Percentiles rank a stretch among this genome's conserved stretches.
These are phyloP conservation scores for Platycnemis pennipes DNA, from an alignment of 2,888 invertebrate genomes.

Conservation along the genomic window DNA sequence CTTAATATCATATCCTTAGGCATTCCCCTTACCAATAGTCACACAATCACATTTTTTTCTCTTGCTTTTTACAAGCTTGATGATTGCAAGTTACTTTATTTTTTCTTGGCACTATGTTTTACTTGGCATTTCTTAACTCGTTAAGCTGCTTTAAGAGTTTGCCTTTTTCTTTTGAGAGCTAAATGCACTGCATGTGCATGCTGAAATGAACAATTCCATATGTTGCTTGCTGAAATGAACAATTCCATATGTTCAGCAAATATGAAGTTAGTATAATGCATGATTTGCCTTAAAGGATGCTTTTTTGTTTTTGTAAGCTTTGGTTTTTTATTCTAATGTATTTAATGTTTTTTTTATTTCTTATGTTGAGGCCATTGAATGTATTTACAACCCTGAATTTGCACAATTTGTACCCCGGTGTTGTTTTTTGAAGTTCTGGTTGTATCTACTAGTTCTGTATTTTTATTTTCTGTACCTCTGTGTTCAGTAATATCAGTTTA, in stretches of 20 bases:
- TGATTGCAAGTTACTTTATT: background rate
- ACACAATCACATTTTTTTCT: slow-evolving; percentile 9
- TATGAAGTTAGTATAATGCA: background rate
- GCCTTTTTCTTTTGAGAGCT: too few species aligned
- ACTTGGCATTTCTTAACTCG: too few species aligned
- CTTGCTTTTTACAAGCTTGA: background rate
- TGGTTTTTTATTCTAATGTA: background rate
- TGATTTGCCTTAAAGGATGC: background rate
- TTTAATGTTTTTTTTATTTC: background rate
- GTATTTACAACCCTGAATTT: too few species aligned
- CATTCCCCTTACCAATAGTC: slow-evolving; percentile 9
- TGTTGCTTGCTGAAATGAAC: background rate
- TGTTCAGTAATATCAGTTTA: too few species aligned
- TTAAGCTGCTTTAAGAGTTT: too few species aligned
- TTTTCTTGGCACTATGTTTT: background rate
- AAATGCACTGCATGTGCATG: slow-evolving; percentile 5
- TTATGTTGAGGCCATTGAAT: background rate
- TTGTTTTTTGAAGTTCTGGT: too few species aligned
- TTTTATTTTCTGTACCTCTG: too few species aligned
- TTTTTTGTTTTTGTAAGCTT: background rate
- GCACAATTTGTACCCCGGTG: background rate
- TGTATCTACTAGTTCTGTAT: too few species aligned
- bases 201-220: background rate
- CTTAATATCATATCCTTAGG: slow-evolving; percentile 7
- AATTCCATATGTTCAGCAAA: background rate